Evolutionary conservation across 2,113 vertebrate genomes (phyloP), one percentile per base, ranked within the genome.

Genomic region (Ammodytes dubius): DNA sequence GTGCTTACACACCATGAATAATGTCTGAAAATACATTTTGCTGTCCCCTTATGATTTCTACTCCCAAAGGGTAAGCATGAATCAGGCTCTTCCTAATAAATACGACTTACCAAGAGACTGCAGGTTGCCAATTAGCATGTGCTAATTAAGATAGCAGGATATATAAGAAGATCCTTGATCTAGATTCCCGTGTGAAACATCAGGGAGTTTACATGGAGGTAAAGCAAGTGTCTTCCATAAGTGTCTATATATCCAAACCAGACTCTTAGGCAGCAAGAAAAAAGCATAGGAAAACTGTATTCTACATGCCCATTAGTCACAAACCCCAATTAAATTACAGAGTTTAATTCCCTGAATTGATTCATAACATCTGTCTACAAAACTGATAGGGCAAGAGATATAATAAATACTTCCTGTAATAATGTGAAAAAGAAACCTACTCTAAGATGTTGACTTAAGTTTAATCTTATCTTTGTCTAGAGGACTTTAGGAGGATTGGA

Each of bases 61-160:
- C 47, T 91, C 89, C 87, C 91, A 17, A 14, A 1, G 50, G 88
- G 57, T 87, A 54, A 1, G 74, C 83, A 86, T 87, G 87, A 92
- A 90, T 87, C 89, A 70, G 79, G 79, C 75, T 61, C 72, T 54
- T 47, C 79, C 80, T 88, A 72, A 90, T 87, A 90, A 93, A 93
- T 91, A 94, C 74, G 89, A 89, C 82, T 84, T 77, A 87, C 82
- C 78, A 76, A 87, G 88, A 91, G 90, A 85, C 84, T 73, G 61
- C 52, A 14, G 77, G 12, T 45, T 70, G 76, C 88, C 89, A 93
- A 94, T 94, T 94, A 94, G 70, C 79, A 91, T 83, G 86, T 64
- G 88, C 91, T 92, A 93, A 94, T 92, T 89, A 93, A 93, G 88
- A 90, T 64, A 85, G 89, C 90, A 86, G 83, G 47, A 76, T 85